Base-by-base conservation (phyloP, 2,113 vertebrate species). In the Rhabdornis inornatus region DNA sequence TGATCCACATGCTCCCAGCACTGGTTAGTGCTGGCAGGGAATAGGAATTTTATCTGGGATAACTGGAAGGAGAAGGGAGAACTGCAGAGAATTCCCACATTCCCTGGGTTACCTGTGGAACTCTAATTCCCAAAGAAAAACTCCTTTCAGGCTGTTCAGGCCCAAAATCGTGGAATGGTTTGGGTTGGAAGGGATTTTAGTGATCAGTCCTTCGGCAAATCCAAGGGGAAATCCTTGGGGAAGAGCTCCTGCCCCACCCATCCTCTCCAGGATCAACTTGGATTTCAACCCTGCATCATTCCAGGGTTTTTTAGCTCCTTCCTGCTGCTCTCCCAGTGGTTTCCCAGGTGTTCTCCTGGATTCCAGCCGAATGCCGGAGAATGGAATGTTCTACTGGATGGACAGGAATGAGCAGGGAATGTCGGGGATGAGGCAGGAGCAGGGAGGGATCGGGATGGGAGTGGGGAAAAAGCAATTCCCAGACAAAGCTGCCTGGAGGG, bases 1-100 rank as follows among this genome's bases (percentile, higher is more conserved):
- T 0, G 33, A 44, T 15, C 56, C 52, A 16, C 0, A 0, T 1
- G n/a, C 60, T 66, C 11, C 4, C 35, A 31, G 40, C 0, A 6
- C 2, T 2, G 40, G 33, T 83, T 71, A 64, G 68, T 3, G 44
- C 23, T 3, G 7, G 49, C 37, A 39, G 40, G 78, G 68, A 37
- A 27, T 1, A 39, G 85, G 82, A 22, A 42, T 69, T 63, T 64
- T 52, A 50, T 13, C 33, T 0, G 1, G 53, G 64, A 81, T 52
- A 44, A 59, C 13, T 21, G 2, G 0, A 44, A 37, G 19, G 42
- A 52, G 66, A 49, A 52, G 35, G 42, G 80, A 71, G 55, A 68
- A 39, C 42, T 25, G 33, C 52, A 15, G 76, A 83, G 64, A 7
- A 65, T 60, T 65, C 76, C 68, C 71, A 55, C 21, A 44, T 59